These are phyloP conservation scores for Eutrigla gurnardus DNA, from an alignment of 2,797 vertebrate species.

Conservation along the genomic window DNA sequence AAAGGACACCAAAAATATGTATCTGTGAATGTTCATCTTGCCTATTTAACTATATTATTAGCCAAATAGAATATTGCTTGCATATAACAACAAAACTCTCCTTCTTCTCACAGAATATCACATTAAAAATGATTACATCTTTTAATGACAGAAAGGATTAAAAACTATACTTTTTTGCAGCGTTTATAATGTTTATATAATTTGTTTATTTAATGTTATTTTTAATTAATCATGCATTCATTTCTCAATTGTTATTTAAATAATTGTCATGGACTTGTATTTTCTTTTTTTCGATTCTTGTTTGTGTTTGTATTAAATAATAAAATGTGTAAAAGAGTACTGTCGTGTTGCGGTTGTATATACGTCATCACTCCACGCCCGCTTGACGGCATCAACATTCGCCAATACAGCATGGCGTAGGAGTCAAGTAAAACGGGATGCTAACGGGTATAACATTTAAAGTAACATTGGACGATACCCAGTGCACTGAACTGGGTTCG, in stretches of 20 bases:
- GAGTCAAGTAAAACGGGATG: fast-evolving
- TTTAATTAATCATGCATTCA: fast-evolving
- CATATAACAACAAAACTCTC: no score
- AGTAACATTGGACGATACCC: fast-evolving
- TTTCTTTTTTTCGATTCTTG: no score
- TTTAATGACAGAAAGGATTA: neutral
- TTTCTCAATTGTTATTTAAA: neutral
- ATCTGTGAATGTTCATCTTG: no score
- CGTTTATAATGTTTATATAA: neutral
- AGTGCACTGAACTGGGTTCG: fast-evolving
- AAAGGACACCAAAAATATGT: neutral
- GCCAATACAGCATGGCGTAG: conserved; percentile 59
- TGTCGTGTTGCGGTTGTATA: neutral
- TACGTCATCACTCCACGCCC: conserved; percentile 35
- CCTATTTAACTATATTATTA: no score
- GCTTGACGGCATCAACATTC: conserved; percentile 58
- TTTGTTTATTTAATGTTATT: neutral
- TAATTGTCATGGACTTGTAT: fast-evolving
- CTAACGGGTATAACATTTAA: neutral
- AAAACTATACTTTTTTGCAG: neutral
- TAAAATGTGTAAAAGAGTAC: neutral
- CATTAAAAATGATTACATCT: no score
- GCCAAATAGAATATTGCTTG: no score
- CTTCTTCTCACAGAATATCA: no score
- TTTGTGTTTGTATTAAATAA: neutral